phyloP scores from a whole-genome alignment of 1,140 invertebrate species.

The Drosophila oshimai region DNA sequence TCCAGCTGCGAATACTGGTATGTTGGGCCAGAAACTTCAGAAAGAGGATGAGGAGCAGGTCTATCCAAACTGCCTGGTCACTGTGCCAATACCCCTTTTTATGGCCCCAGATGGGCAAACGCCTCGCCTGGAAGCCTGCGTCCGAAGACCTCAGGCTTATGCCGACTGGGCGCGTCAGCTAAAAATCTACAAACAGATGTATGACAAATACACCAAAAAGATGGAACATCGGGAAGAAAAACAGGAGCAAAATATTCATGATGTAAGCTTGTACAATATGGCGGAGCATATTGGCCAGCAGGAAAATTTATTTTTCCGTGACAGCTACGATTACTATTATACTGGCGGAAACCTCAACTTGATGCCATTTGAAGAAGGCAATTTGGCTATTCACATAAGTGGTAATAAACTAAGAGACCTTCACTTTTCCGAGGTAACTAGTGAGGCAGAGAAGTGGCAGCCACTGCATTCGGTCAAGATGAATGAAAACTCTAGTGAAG shows the following conservation, averaged over 20 bases:
- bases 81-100: constrained; percentile 39
- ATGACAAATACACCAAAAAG: neutral
- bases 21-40: neutral
- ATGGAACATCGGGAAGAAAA: constrained; percentile 41
- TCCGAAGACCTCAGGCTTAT: neutral
- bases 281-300: constrained; percentile 51
- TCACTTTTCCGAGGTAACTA: constrained; percentile 26
- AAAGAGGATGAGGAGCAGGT: neutral
- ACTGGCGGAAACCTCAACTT: constrained; percentile 47
- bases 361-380: constrained; percentile 4
- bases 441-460: constrained; percentile 28
- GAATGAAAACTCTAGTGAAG: constrained; percentile 32
- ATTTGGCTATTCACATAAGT: constrained; percentile 40
- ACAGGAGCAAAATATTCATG: neutral
- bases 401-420: constrained; percentile 32
- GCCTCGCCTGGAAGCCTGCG: constrained; percentile 39
- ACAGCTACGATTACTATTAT: constrained; percentile 65
- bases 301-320: constrained; percentile 43
- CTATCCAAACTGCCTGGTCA: constrained; percentile 27
- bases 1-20: constrained; percentile 4
- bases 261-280: constrained; percentile 31
- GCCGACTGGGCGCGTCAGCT: constrained; percentile 20
- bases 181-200: neutral
- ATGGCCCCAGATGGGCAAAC: constrained; percentile 16
- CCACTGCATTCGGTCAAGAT: constrained; percentile 14